Conservation (phyloP, 2,113 vertebrate genomes). For the Trachemys scripta region DNA sequence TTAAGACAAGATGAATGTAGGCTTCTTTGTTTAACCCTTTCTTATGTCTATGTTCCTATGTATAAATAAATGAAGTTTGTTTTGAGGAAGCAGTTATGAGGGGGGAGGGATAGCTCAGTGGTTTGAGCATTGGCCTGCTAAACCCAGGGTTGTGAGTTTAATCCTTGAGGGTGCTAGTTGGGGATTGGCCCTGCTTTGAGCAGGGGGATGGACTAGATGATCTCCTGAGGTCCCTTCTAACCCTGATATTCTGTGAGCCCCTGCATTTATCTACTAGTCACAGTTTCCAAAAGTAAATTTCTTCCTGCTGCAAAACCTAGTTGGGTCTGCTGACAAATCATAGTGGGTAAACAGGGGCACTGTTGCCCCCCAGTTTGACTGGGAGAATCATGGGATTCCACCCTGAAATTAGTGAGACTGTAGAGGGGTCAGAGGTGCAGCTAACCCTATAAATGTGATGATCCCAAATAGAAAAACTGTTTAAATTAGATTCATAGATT, state of each 20-base stretch:
- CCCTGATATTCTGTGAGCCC: neutral
- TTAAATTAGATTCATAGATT: neutral
- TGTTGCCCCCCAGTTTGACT: neutral
- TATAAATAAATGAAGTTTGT: neutral
- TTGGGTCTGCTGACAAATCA: neutral
- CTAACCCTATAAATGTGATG: neutral
- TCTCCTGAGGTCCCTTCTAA: no score
- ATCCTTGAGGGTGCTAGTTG: no score
- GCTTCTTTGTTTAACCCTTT: neutral
- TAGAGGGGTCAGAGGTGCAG: neutral
- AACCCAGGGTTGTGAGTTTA: no score
- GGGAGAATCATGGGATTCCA: neutral
- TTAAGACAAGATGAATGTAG: accelerated
- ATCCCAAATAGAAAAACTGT: neutral
- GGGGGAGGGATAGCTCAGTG: no score
- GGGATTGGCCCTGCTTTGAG: no score
- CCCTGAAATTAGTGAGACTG: neutral
- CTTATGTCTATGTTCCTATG: neutral
- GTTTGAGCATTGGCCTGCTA: no score
- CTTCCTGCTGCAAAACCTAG: neutral
- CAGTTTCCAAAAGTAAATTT: neutral
- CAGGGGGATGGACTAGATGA: no score
- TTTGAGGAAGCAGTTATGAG: neutral
- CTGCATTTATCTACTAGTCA: neutral
- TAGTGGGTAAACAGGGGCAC: accelerated